Evolutionary conservation across 1,140 invertebrate genomes (phyloP), one percentile per base, ranked within the genome.

Genomic region (Hesperophylax magnus): DNA sequence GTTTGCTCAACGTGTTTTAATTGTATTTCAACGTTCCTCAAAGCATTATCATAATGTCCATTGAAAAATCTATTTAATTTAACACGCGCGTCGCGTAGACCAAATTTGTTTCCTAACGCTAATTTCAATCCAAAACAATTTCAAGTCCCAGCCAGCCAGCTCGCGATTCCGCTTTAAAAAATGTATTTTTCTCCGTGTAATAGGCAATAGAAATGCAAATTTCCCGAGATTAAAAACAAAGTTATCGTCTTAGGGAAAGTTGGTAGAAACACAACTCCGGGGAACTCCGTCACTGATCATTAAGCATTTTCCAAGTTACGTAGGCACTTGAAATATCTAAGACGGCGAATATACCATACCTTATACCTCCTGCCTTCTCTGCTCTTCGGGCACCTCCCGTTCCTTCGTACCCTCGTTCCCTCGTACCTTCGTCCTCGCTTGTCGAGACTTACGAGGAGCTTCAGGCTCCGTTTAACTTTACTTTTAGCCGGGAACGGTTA

Each of bases 171-270:
- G 53, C 72, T 75, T 27, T 47, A 71, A 75, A 75, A 39, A 60
- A 27, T 75, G 31, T 75, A 75, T 75, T 71, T 78, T 54, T 78
- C 71, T 61, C 67, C 60, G 69, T 75, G 71, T 74, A 80, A 80
- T 80, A 75, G 69, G 78, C 78, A 80, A 80, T 80, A 80, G 78
- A 80, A 80, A 80, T 80, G 78, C 71, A 80, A 80, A 80, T 80
- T 80, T 75, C 47, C 71, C 78, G 71, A 80, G 78, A 80, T 80
- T 80, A 80, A 80, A 80, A 80, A 80, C 78, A 80, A 80, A 80
- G 78, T 80, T 80, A 61, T 52, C 78, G 77, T 79, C 77, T 79
- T 31, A 47, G 67, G 47, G 22, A 72, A 58, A 72, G n/a, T 77
- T 20, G 52, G 60, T n/a, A 11, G 74, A 60, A 65, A 63, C 22